Conservation (phyloP, 2,888 invertebrate genomes). For the Eustalomyia histrio region DNA sequence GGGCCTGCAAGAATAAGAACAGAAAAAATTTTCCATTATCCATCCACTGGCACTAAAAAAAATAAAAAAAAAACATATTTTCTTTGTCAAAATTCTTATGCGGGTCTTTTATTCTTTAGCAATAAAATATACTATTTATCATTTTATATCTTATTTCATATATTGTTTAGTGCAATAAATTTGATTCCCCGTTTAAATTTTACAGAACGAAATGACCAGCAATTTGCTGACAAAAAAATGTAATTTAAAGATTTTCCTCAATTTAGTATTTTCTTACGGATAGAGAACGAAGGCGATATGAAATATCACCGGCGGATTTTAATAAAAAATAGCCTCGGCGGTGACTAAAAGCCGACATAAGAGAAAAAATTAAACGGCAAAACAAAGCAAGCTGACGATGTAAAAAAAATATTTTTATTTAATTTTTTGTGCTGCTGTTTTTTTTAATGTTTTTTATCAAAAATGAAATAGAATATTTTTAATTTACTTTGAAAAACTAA, state of each 20-base stretch:
- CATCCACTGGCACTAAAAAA: conserved; percentile 2
- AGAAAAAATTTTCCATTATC: conserved; percentile 18
- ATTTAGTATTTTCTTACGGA: too few relatives aligned
- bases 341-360: too few relatives aligned
- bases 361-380: too few relatives aligned
- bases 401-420: too few relatives aligned
- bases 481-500: too few relatives aligned
- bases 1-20: conserved; percentile 46
- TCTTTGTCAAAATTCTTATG: conserved; percentile 28
- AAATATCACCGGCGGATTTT: too few relatives aligned
- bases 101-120: not conserved
- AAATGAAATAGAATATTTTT: too few relatives aligned
- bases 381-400: too few relatives aligned
- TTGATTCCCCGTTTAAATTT: not conserved
- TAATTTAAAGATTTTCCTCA: conserved; percentile 10
- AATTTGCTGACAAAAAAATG: not conserved
- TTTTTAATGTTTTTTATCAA: too few relatives aligned
- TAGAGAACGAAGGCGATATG: too few relatives aligned
- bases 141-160: conserved; percentile 24
- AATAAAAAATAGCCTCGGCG: too few relatives aligned
- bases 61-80: conserved; percentile 22
- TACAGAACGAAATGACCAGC: not conserved
- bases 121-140: not conserved
- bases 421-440: too few relatives aligned
- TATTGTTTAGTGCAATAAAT: conserved; percentile 21